A percentile compares a stretch with the other conserved stretches of the same genome.
phyloP scores from a whole-genome alignment of 2,888 invertebrate genomes.

The Hesperia comma region DNA sequence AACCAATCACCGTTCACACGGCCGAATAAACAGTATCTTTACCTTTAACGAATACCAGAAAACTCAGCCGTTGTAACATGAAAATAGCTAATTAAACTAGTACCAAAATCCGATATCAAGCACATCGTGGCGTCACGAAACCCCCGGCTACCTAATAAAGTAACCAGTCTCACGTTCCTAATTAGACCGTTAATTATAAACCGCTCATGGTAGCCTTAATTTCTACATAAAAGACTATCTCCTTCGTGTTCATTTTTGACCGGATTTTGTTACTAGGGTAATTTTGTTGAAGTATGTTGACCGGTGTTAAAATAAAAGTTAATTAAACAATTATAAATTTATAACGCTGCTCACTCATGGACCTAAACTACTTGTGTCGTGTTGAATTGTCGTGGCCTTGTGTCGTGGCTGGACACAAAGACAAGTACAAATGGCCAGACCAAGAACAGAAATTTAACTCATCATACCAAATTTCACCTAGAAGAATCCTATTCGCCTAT shows the following conservation, averaged over 20 bases:
- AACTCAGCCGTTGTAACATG: slow-evolving; percentile 57
- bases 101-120: slow-evolving; percentile 80
- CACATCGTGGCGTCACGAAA: slow-evolving; percentile 69
- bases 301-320: slow-evolving; percentile 24
- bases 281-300: slow-evolving; percentile 27
- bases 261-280: slow-evolving; percentile 65
- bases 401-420: too few relatives aligned
- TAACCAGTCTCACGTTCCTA: slow-evolving; percentile 79
- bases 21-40: slow-evolving; percentile 12
- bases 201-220: slow-evolving; percentile 80
- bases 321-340: too few relatives aligned
- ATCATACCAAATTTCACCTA: too few relatives aligned
- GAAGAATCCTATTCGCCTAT: too few relatives aligned
- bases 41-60: slow-evolving; percentile 43
- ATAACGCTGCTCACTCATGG: too few relatives aligned
- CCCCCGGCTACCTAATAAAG: slow-evolving; percentile 75
- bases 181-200: slow-evolving; percentile 82
- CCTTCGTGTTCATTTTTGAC: slow-evolving; percentile 69
- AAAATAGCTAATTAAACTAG: slow-evolving; percentile 78
- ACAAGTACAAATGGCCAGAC: too few relatives aligned
- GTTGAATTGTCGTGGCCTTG: too few relatives aligned
- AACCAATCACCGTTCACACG: slow-evolving; percentile 21
- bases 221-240: slow-evolving; percentile 76
- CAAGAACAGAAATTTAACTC: too few relatives aligned
- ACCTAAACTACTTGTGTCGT: too few relatives aligned